phyloP scores from a whole-genome alignment of 2,888 invertebrate genomes.

The Agrotis clavis region DNA sequence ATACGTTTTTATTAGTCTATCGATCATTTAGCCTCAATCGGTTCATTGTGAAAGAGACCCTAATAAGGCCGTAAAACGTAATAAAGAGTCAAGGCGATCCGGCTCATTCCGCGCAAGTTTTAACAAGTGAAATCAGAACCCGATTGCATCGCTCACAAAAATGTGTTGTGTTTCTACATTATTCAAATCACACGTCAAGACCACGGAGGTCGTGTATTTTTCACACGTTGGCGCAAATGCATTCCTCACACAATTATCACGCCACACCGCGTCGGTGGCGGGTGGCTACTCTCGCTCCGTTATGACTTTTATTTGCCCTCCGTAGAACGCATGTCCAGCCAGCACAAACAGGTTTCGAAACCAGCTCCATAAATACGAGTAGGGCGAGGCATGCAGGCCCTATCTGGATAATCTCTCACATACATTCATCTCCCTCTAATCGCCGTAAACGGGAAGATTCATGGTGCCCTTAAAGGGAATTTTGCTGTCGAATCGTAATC shows the following conservation, averaged over 20 bases:
- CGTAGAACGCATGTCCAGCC: constrained; percentile 72
- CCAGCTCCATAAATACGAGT: constrained; percentile 77
- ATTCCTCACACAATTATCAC: constrained; percentile 81
- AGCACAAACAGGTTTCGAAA: constrained; percentile 76
- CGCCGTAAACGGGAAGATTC: constrained; percentile 83
- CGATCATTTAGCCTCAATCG: constrained; percentile 54
- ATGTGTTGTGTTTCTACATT: constrained; percentile 55
- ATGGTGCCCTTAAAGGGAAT: constrained; percentile 83
- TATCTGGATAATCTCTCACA: constrained; percentile 82
- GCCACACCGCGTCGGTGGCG: constrained; percentile 44
- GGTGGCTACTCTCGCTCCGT: constrained; percentile 79
- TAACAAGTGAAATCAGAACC: constrained; percentile 60
- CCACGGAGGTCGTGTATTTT: constrained; percentile 68
- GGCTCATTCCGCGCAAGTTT: constrained; percentile 56
- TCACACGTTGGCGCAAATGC: constrained; percentile 77
- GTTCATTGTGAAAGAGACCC: constrained; percentile 59
- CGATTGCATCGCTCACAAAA: constrained; percentile 46
- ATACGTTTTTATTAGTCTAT: constrained; percentile 55
- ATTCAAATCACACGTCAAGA: constrained; percentile 66
- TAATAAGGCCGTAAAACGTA: constrained; percentile 54
- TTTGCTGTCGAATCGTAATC: constrained; percentile 85
- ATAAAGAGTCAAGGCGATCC: constrained; percentile 59
- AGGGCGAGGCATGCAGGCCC: constrained; percentile 74
- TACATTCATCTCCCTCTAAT: constrained; percentile 85
- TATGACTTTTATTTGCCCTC: constrained; percentile 87